A percentile compares a stretch with the other conserved stretches of the same genome.
Evolutionary conservation across 2,113 vertebrate genomes (phyloP).

Genomic region (Paracanthobrama guichenoti): DNA sequence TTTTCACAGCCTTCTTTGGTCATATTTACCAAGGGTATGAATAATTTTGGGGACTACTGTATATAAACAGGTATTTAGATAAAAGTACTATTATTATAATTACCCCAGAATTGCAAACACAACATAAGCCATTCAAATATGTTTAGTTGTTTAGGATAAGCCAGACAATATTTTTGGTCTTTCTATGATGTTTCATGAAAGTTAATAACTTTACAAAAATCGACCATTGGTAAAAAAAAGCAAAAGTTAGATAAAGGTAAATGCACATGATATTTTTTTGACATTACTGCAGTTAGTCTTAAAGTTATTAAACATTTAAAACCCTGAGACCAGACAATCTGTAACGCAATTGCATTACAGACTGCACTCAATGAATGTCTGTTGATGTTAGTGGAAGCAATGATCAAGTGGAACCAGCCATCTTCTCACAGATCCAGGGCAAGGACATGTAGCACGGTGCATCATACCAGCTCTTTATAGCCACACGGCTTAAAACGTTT

Average conservation of each 20-base stretch:
- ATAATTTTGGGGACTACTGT: too few species aligned
- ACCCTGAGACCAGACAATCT: not conserved
- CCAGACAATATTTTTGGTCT: not conserved
- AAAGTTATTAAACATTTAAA: not conserved
- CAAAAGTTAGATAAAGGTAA: not conserved
- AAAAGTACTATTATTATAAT: not conserved
- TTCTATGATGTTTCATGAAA: not conserved
- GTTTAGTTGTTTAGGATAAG: not conserved
- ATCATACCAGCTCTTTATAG: slow-evolving; percentile 71
- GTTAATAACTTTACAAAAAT: not conserved
- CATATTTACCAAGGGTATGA: too few species aligned
- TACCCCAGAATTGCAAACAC: not conserved
- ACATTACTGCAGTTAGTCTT: not conserved
- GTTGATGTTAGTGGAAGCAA: not conserved
- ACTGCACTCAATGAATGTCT: not conserved
- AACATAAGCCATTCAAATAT: not conserved
- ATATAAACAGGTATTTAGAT: not conserved
- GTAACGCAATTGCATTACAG: not conserved
- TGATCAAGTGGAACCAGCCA: slow-evolving; percentile 21
- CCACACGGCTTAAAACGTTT: slow-evolving; percentile 24
- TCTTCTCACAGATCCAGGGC: slow-evolving; percentile 71
- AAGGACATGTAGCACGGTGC: slow-evolving; percentile 65
- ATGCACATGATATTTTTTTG: not conserved
- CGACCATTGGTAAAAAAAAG: not conserved
- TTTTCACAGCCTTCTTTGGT: too few species aligned